Base-by-base conservation (phyloP, 2,113 vertebrate species). In the Leptobrachium ailaonicum region DNA sequence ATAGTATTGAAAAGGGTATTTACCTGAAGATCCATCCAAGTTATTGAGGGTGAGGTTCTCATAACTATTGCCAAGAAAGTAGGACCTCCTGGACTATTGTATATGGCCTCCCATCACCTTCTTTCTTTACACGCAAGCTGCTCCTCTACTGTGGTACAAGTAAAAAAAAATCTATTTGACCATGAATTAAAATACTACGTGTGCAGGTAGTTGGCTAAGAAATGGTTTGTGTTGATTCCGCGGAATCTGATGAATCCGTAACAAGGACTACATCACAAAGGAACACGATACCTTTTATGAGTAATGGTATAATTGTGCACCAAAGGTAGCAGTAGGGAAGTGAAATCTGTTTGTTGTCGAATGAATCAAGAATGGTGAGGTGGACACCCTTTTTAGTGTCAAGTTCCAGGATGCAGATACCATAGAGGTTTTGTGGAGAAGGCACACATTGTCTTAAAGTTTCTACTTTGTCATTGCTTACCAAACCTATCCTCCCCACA, bases 1-100 rank as follows among this genome's bases (percentile, higher is more conserved):
- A 12, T 43, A 50, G 58, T 75, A 40, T 75, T 75, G 20, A 73
- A 42, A 58, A 42, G 5, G 20, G 42, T 75, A 47, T 64, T 66
- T 64, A 60, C 43, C 1, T 6, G 43, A 6, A 66, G 60, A 66
- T 41, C n/a, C 60, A 4, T 41, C 40, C 43, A 47, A 20, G 1
- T 64, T 64, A 32, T 41, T 41, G 41, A 41, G 4, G 32, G 2
- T 7, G 3, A n/a, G 14, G 62, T 41, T 12, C 8, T 41, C 3
- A 41, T 41, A 7, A 67, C 10, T 41, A 67, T 41, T 7, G 66
- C 32, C 9, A 67, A 2, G 6, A 6, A 41, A 8, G 66, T 2
- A 60, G 10, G 56, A 10, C 3, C 10, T 4, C 13, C 10, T 60
- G 13, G 56, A 60, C 56, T 60, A 11, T 41, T 12, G 11, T 42